These are phyloP conservation scores for Vicugna pacos DNA, from an alignment of 2,113 vertebrate genomes.

Conservation along the genomic window DNA sequence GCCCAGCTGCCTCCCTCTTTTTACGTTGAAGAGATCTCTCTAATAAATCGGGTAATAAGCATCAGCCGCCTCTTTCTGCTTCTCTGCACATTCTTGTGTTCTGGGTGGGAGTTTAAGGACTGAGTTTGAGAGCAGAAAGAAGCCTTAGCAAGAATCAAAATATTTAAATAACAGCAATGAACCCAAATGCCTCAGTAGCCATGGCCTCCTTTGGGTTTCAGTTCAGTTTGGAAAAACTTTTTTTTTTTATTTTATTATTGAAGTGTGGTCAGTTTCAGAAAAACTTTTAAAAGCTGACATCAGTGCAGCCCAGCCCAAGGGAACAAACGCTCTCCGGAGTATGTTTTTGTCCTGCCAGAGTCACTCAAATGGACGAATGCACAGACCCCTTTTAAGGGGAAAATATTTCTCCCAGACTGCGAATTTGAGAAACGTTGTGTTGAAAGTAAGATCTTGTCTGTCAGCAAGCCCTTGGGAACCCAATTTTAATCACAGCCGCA, in stretches of 20 bases:
- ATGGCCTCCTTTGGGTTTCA: background rate
- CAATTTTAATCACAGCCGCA: background rate
- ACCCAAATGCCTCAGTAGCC: background rate
- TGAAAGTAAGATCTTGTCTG: background rate
- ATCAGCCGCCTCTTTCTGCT: background rate
- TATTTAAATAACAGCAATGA: background rate
- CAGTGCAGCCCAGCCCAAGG: background rate
- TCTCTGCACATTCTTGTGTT: rapidly evolving
- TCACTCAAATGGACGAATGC: background rate
- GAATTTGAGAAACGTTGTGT: background rate
- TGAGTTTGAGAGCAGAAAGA: background rate
- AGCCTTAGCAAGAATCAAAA: background rate
- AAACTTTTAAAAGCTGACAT: background rate
- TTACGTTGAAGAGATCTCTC: constrained; percentile 73
- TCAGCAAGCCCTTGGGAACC: background rate
- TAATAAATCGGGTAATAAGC: constrained; percentile 81
- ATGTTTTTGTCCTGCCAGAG: background rate
- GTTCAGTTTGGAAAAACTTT: background rate
- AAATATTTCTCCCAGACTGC: background rate
- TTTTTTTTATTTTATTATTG: too few relatives aligned
- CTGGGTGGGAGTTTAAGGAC: background rate
- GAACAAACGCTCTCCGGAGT: background rate
- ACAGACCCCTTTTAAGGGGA: background rate
- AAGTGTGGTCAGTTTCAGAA: too few relatives aligned
- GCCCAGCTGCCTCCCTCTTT: constrained; percentile 2